Conservation (phyloP, 2,888 invertebrate species). For the Eretmocerus hayati region DNA sequence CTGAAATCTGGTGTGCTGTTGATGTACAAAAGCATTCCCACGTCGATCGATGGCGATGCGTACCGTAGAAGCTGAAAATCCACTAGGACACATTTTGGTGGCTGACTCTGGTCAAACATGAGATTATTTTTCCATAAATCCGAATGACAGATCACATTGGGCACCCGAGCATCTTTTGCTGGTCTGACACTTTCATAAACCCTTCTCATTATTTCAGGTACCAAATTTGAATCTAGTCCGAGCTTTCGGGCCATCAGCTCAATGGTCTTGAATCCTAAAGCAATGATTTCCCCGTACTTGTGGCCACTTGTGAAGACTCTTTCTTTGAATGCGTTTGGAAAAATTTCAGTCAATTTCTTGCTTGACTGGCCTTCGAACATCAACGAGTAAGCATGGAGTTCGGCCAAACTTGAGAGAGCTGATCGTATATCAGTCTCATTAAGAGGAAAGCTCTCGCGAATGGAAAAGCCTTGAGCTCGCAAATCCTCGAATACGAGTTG, state of each 20-base stretch:
- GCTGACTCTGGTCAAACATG: not conserved
- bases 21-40: conserved; percentile 3
- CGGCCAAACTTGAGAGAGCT: conserved; percentile 30
- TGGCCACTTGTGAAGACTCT: not conserved
- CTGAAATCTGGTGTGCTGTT: conserved; percentile 4
- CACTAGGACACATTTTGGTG: conserved; percentile 4
- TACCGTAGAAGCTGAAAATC: conserved; percentile 11
- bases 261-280: not conserved
- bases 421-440: conserved; percentile 13
- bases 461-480: conserved; percentile 31
- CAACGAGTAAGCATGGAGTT: conserved; percentile 34
- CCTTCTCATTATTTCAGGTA: not conserved
- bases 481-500: conserved; percentile 46
- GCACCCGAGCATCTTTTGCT: conserved; percentile 32
- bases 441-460: conserved; percentile 19
- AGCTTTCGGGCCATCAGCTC: not conserved
- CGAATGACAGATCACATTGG: conserved; percentile 28
- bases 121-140: conserved; percentile 13
- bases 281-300: not conserved
- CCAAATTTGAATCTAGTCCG: conserved; percentile 3
- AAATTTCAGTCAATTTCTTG: not conserved
- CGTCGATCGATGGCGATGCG: not conserved
- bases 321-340: conserved; percentile 6
- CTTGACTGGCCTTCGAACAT: conserved; percentile 26
- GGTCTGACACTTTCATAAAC: conserved; percentile 55